Evolutionary conservation across 2,888 invertebrate species (phyloP), one percentile per base, ranked within the genome.

Genomic region (Eupithecia tripunctaria): DNA sequence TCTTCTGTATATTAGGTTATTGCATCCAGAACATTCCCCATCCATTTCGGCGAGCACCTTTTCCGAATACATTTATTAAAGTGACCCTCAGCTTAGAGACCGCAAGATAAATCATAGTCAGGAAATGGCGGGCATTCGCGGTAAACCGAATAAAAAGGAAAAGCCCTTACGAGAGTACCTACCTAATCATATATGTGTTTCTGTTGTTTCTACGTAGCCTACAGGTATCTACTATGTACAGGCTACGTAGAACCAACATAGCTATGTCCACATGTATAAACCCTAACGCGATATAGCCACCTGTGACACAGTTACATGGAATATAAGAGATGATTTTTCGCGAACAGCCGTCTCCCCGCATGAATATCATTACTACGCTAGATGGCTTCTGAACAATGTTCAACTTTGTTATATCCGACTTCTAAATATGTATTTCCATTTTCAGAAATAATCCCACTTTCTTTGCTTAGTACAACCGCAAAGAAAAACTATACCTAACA

Each of bases 51-150:
- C 84, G 86, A 87, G 89, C 88, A 90, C 90, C 91, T 91, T 90
- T 85, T 89, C 91, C 89, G 88, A 92, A 93, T 90, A 92, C 91
- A 93, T 94, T 93, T 93, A 93, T 93, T 92, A 93, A 93, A 93
- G 91, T 92, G 94, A 94, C 93, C 93, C 93, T 86, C 88, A 88
- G 91, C 90, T 89, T 88, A 88, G 87, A 89, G 86, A 85, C 89
- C 88, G 89, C 89, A 81, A 91, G 88, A 93, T 94, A 94, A 93
- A 94, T 94, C 93, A 94, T 93, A 92, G 93, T 91, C 91, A 90
- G 89, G 89, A 91, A 91, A 89, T 89, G 87, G 87, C 85, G 88
- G 90, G 87, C 82, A 88, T 88, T 89, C 84, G 88, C 86, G 86
- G 88, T 86, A 85, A 88, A 89, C 88, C 90, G 86, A 89, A 89